Conservation (phyloP, 2,113 vertebrate genomes). For the Cepphus grylle region DNA sequence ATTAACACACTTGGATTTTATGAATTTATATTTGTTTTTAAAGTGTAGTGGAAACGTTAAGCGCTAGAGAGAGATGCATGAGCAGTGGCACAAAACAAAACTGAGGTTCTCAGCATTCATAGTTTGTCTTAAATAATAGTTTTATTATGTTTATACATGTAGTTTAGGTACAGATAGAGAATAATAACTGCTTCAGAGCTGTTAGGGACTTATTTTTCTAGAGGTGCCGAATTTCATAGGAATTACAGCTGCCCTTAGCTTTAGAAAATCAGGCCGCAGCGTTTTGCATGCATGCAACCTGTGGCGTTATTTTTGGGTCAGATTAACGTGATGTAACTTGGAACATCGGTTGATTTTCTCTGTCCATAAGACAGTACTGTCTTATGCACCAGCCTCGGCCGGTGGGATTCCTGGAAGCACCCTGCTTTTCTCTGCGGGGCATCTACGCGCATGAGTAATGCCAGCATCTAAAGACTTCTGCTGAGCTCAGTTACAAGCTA, state of each 20-base stretch:
- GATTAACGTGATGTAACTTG: not conserved
- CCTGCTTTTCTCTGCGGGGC: not conserved
- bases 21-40: not conserved
- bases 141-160: not conserved
- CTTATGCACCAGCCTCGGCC: not conserved
- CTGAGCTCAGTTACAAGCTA: not conserved
- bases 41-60: not conserved
- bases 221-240: not conserved
- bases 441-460: not conserved
- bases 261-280: not conserved
- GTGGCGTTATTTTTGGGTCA: not conserved
- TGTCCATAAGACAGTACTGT: not conserved
- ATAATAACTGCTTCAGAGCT: not conserved
- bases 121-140: not conserved
- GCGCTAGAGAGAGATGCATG: not conserved
- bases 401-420: not conserved
- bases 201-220: not conserved
- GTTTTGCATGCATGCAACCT: not conserved
- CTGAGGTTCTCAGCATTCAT: not conserved
- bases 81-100: not conserved
- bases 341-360: not conserved
- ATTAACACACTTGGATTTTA: not conserved
- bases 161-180: not conserved
- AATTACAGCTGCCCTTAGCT: not conserved
- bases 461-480: not conserved